A percentile compares a stretch with the other conserved stretches of the same genome.
Conservation (phyloP, 1,140 invertebrate species). For the Macrobrachium nipponense region DNA sequence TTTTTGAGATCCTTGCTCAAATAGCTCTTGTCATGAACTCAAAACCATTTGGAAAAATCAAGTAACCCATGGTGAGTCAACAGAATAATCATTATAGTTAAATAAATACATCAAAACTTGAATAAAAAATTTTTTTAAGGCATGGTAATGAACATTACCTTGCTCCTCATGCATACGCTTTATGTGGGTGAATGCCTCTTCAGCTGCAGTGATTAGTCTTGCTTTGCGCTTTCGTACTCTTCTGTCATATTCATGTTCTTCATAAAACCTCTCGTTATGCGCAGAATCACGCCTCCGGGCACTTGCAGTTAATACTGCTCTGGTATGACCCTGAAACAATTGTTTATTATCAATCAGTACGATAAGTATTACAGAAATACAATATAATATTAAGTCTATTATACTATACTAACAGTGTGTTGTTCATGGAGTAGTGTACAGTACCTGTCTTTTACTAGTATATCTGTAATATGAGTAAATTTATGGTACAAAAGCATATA, state of each 20-base stretch:
- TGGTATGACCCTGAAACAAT: slow-evolving; percentile 53
- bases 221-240: slow-evolving; percentile 91
- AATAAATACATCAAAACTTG: neutral
- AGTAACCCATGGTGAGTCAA: too few relatives aligned
- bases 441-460: too few relatives aligned
- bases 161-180: slow-evolving; percentile 74
- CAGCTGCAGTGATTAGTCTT: slow-evolving; percentile 89
- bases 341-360: neutral
- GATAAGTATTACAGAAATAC: too few relatives aligned
- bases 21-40: too few relatives aligned
- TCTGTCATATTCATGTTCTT: slow-evolving; percentile 96
- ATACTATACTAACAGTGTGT: too few relatives aligned
- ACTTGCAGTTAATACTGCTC: slow-evolving; percentile 61
- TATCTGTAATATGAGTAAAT: too few relatives aligned
- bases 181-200: slow-evolving; percentile 98
- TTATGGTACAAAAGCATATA: too few relatives aligned
- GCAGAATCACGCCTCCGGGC: slow-evolving; percentile 81
- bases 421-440: too few relatives aligned
- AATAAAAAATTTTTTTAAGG: neutral
- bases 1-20: too few relatives aligned
- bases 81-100: too few relatives aligned
- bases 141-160: slow-evolving; percentile 65
- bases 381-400: too few relatives aligned
- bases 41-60: too few relatives aligned
- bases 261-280: slow-evolving; percentile 97